Evolutionary conservation across 2,888 invertebrate species (phyloP).

Genomic region (Octodonta nipae): DNA sequence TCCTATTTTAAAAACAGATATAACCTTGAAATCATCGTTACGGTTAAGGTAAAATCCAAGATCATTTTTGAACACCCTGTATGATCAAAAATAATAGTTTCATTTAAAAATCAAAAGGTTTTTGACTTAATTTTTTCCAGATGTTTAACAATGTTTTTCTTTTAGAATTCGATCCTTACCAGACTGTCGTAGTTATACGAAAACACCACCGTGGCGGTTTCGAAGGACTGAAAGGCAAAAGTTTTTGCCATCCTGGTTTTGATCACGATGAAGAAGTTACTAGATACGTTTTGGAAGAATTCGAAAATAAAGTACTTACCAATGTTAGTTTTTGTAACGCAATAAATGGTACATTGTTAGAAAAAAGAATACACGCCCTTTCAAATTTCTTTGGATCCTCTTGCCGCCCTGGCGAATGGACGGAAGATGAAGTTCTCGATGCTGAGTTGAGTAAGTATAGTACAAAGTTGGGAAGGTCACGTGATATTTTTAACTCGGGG

Average conservation of each 20-base stretch:
- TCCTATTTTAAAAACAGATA: too few relatives aligned
- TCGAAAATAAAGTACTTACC: slow-evolving; percentile 36
- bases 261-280: slow-evolving; percentile 43
- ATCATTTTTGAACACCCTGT: too few relatives aligned
- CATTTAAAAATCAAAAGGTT: background rate
- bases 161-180: slow-evolving; percentile 33
- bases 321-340: slow-evolving; percentile 17
- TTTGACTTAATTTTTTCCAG: slow-evolving; percentile 1
- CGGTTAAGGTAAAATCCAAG: too few relatives aligned
- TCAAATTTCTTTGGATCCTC: slow-evolving; percentile 50
- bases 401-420: slow-evolving; percentile 64
- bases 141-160: slow-evolving; percentile 2
- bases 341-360: slow-evolving; percentile 34
- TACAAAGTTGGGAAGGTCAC: too few relatives aligned
- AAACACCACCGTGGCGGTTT: slow-evolving; percentile 37
- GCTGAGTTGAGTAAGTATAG: slow-evolving; percentile 43
- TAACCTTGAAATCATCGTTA: too few relatives aligned
- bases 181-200: slow-evolving; percentile 47
- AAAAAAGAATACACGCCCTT: slow-evolving; percentile 49
- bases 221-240: slow-evolving; percentile 38
- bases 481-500: too few relatives aligned
- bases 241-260: slow-evolving; percentile 55
- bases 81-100: too few relatives aligned
- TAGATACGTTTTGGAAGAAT: slow-evolving; percentile 45
- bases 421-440: slow-evolving; percentile 41